These are phyloP conservation scores for Phortica okadai DNA, from an alignment of 2,888 invertebrate species.

Conservation along the genomic window DNA sequence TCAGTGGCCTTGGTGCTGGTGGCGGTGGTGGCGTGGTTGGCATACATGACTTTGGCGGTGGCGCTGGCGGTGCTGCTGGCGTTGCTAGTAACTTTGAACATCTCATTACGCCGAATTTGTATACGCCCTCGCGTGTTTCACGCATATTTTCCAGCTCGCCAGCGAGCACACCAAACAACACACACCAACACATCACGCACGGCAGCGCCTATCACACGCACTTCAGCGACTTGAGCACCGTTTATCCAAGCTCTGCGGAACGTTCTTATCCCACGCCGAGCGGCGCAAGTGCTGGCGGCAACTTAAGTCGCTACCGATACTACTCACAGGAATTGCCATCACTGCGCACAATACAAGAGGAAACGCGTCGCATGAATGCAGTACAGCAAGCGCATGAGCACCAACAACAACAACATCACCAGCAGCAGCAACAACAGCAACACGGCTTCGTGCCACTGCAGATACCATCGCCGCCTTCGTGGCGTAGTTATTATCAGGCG, in stretches of 20 bases:
- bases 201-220: constrained; percentile 77
- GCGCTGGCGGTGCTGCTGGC: neutral
- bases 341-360: constrained; percentile 84
- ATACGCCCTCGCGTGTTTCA: constrained; percentile 76
- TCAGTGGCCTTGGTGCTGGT: constrained; percentile 59
- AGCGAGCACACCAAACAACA: constrained; percentile 77
- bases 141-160: constrained; percentile 83
- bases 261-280: constrained; percentile 87
- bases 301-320: constrained; percentile 76
- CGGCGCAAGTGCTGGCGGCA: constrained; percentile 83
- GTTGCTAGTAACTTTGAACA: constrained; percentile 47
- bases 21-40: neutral
- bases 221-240: constrained; percentile 92
- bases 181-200: neutral
- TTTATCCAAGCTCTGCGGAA: constrained; percentile 87
- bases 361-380: constrained; percentile 78
- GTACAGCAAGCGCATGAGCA: constrained; percentile 58
- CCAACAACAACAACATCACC: constrained; percentile 36
- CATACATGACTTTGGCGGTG: neutral
- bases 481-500: constrained; percentile 76
- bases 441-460: constrained; percentile 80
- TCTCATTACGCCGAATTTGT: constrained; percentile 68
- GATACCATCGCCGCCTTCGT: constrained; percentile 81
- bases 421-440: constrained; percentile 49
- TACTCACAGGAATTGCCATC: constrained; percentile 86